Base-by-base conservation (phyloP, 2,888 invertebrate genomes). In the Lepidonotus clava region DNA sequence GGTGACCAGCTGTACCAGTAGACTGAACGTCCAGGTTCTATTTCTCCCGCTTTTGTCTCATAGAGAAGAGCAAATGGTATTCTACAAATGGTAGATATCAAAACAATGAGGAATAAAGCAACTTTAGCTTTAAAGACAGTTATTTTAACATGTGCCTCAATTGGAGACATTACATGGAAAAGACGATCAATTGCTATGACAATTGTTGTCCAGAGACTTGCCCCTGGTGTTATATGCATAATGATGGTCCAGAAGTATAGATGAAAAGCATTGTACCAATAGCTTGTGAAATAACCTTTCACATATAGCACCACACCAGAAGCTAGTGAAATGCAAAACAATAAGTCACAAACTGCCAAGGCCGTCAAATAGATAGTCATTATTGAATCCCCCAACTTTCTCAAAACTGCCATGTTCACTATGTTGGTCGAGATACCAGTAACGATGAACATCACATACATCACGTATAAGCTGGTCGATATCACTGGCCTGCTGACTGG, bases 361-460 rank as follows among this genome's bases (percentile, higher is more conserved):
- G 61, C 28, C 24, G 28, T 24, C 2, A 61, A 24, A 14, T 61
- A 61, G 4, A 61, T 24, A 28, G 24, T 61, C 61, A 61, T 61
- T 11, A 32, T 61, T 2, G 28, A 11, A 11, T 28, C 28, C 28
- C 24, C 0, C 0, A 61, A 11, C 61, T 24, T 61, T 32, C 28
- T 61, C 61, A 61, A 14, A 1, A 32, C 28, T 1, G 28, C 11
- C 61, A 61, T n/a, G 61, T 61, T 61, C 28, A 61, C 14, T 11
- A 61, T 61, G 28, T 61, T 61, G 28, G 61, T 61, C 1, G 61
- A 61, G 24, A 61, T 28, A 61, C 61, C 61, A 61, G 61, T 61
- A 14, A 61, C 28, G 24, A 61, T 14, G 28, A 61, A 28, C 61
- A 61, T 32, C 24, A 61, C 14, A 14, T 61, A 61, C 28, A 61